Evolutionary conservation across 2,113 vertebrate genomes (phyloP).

Genomic region (Oreotrochilus melanogaster): DNA sequence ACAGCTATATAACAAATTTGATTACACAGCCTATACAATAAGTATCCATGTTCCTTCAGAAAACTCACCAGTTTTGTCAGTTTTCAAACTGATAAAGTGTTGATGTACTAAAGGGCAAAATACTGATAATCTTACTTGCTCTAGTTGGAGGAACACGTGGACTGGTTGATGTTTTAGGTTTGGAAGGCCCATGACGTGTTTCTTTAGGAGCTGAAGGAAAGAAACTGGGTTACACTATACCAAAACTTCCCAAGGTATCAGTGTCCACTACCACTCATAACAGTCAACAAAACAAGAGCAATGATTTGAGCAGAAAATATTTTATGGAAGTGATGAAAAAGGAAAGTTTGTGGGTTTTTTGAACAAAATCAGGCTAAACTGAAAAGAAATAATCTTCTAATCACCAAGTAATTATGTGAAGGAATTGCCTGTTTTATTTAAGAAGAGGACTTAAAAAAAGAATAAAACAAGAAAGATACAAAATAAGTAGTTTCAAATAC

Average conservation of each 20-base stretch:
- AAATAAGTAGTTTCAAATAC: neutral
- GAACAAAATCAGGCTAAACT: neutral
- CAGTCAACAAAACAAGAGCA: neutral
- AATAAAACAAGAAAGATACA: neutral
- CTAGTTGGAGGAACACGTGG: constrained; percentile 55
- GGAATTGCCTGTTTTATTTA: neutral
- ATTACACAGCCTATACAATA: neutral
- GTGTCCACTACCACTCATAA: neutral
- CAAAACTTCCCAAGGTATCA: neutral
- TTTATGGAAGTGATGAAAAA: neutral
- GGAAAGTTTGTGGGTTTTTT: neutral
- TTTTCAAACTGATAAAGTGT: neutral
- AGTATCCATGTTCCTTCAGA: neutral
- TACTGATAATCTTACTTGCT: constrained; percentile 70
- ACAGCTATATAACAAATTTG: neutral
- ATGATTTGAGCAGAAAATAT: neutral
- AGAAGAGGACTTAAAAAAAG: neutral
- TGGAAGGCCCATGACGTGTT: constrained; percentile 17
- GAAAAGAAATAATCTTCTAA: neutral
- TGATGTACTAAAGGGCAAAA: neutral
- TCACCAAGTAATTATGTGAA: neutral
- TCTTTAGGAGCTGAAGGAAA: constrained; percentile 71
- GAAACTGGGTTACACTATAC: neutral
- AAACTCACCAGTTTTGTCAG: neutral
- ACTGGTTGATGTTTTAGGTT: constrained; percentile 54